phyloP scores from a whole-genome alignment of 2,113 vertebrate species.

The Buteo buteo region DNA sequence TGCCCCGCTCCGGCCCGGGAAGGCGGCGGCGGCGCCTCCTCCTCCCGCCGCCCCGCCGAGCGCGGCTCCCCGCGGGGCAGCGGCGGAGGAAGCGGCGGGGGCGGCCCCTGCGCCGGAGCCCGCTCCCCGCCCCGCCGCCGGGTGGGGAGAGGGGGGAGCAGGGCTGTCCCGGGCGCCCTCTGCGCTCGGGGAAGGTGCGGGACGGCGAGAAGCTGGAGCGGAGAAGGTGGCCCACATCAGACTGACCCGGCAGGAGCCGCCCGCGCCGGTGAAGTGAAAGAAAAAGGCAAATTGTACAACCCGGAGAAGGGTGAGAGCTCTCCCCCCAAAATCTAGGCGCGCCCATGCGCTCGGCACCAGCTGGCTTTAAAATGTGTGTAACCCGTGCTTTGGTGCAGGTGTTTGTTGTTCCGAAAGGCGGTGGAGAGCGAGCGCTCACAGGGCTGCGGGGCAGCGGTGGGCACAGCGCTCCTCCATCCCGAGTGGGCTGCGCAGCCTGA shows the following conservation, averaged over 20 bases:
- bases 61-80: neutral
- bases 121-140: neutral
- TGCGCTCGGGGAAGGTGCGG: neutral
- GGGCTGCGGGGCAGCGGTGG: rapidly evolving
- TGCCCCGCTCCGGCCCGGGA: neutral
- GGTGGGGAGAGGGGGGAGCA: too few relatives aligned
- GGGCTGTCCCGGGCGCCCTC: neutral
- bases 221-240: neutral
- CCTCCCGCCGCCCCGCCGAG: neutral
- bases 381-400: neutral
- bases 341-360: rapidly evolving
- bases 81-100: neutral
- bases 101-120: neutral
- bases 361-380: neutral
- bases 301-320: neutral
- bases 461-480: neutral
- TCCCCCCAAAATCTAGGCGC: neutral
- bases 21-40: too few relatives aligned
- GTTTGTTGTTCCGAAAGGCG: neutral
- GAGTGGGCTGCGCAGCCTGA: rapidly evolving
- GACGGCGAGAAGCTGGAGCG: neutral
- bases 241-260: neutral
- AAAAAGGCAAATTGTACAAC: neutral
- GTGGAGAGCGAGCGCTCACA: neutral
- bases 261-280: neutral